Conservation (phyloP, 2,797 vertebrate genomes). For the Anisognathus igniventris region DNA sequence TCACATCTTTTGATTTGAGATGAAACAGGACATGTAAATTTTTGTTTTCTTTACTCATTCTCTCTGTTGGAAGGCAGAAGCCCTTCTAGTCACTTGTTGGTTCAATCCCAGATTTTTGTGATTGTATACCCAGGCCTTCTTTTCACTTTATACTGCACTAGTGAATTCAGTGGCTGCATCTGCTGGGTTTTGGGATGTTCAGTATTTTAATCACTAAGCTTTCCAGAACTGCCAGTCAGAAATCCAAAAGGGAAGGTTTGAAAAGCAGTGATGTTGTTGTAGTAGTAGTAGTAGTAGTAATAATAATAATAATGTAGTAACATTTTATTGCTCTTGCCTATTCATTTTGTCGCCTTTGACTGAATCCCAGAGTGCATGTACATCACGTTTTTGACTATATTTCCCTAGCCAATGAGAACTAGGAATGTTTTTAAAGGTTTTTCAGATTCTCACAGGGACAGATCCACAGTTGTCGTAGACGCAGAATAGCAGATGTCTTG, state of each 20-base stretch:
- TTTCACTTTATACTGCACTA: not conserved
- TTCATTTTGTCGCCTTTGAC: not conserved
- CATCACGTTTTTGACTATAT: not conserved
- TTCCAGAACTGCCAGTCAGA: not conserved
- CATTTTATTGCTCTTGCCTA: not conserved
- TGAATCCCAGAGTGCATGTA: not conserved
- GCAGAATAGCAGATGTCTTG: not conserved
- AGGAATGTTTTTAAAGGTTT: not conserved
- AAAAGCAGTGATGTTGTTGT: not conserved
- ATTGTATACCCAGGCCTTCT: not conserved
- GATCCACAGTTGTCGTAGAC: not conserved
- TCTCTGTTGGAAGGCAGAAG: not conserved
- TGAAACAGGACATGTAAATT: not conserved
- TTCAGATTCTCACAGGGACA: not conserved
- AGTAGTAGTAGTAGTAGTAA: not conserved
- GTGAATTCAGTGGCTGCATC: not conserved
- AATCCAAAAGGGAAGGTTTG: not conserved
- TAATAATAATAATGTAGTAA: not conserved
- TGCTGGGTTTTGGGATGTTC: not conserved
- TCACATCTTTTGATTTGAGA: not conserved
- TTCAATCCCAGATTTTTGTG: not conserved
- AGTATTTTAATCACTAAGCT: not conserved
- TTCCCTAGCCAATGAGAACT: not conserved
- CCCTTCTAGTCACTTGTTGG: not conserved
- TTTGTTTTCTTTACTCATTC: not conserved